Conservation (phyloP, 2,113 vertebrate genomes). For the Benitochromis conjunctus region DNA sequence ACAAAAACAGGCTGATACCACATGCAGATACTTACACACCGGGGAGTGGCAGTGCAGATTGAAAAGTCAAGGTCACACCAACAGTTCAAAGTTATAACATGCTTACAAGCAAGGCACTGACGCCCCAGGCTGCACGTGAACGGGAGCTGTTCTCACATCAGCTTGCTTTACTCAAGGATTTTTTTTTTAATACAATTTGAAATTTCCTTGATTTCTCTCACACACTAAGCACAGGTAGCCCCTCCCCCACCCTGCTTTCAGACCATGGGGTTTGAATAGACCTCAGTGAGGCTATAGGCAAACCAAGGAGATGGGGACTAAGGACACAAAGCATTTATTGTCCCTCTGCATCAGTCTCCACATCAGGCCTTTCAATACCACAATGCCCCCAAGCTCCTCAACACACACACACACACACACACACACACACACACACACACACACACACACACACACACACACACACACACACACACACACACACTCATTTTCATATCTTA, state of each 20-base stretch:
- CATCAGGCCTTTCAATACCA: conserved; percentile 66
- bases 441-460: conserved; percentile 1
- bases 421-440: not conserved
- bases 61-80: not conserved
- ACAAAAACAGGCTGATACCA: not conserved
- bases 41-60: not conserved
- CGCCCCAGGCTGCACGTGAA: not conserved
- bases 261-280: conserved; percentile 42
- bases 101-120: not conserved
- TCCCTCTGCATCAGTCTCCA: conserved; percentile 65
- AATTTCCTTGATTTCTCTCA: not conserved
- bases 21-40: not conserved
- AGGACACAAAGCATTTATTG: conserved; percentile 70
- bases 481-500: no score
- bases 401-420: no score
- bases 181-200: not conserved
- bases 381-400: conserved; percentile 30
- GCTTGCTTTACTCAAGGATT: not conserved
- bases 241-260: conserved; percentile 20
- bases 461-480: conserved; percentile 3
- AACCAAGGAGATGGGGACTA: conserved; percentile 49
- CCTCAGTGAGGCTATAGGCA: conserved; percentile 29
- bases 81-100: not conserved
- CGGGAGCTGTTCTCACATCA: not conserved
- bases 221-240: conserved; percentile 53